These are phyloP conservation scores for Montipora efflorescens DNA, from an alignment of 64 coral and sea anemone genomes.

Conservation along the genomic window DNA sequence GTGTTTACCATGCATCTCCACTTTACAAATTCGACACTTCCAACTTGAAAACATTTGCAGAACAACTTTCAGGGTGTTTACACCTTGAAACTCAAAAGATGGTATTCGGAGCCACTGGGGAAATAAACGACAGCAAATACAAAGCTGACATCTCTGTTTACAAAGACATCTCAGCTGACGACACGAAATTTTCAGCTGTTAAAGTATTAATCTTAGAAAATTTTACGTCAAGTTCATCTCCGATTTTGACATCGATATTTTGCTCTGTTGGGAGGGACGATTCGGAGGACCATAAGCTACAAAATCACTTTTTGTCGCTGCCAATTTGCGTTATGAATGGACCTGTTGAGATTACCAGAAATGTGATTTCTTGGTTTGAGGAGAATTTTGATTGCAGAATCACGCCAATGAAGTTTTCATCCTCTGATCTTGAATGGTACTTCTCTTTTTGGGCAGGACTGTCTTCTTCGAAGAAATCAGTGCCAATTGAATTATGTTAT, in stretches of 20 bases:
- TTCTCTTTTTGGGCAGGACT: constrained; percentile 83
- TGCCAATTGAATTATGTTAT: constrained; percentile 81
- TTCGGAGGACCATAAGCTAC: constrained; percentile 12
- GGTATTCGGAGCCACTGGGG: constrained; percentile 34
- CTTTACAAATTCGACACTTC: constrained; percentile 68
- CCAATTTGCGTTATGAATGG: constrained; percentile 87
- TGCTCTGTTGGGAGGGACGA: constrained; percentile 78
- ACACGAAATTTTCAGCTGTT: constrained; percentile 57
- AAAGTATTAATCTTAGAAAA: constrained; percentile 47
- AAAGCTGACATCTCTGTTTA: constrained; percentile 51
- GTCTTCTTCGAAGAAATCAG: constrained; percentile 1
- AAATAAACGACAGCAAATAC: constrained; percentile 47
- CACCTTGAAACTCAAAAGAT: constrained; percentile 56
- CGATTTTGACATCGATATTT: constrained; percentile 69
- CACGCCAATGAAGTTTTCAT: constrained; percentile 70
- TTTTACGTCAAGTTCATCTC: neutral
- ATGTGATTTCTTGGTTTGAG: constrained; percentile 72
- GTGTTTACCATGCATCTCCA: constrained; percentile 64
- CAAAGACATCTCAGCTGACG: constrained; percentile 63
- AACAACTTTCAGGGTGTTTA: constrained; percentile 57
- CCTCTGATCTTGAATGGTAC: constrained; percentile 82
- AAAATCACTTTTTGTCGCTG: constrained; percentile 67
- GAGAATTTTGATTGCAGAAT: constrained; percentile 89
- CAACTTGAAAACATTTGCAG: constrained; percentile 54
- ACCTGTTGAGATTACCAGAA: constrained; percentile 43